Conservation (phyloP, 2,888 invertebrate genomes). For the Metellina segmentata region DNA sequence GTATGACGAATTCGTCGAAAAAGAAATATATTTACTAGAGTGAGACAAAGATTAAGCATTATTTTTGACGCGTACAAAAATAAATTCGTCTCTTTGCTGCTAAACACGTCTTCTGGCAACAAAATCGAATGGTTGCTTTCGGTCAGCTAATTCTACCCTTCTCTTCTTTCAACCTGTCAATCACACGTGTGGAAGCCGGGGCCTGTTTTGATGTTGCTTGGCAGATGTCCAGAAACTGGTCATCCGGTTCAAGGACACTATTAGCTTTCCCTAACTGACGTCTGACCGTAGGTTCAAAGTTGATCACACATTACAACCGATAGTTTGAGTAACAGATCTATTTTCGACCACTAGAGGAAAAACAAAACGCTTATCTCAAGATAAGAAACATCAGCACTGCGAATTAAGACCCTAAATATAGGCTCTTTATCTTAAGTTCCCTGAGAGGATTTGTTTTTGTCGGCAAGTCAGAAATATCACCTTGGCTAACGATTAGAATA, state of each 20-base stretch:
- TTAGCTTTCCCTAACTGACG: neutral
- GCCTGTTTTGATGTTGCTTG: constrained; percentile 21
- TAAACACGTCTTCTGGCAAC: neutral
- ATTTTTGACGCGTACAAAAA: too few species aligned
- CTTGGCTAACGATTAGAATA: too few species aligned
- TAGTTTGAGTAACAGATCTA: neutral
- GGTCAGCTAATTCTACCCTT: neutral
- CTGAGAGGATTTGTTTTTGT: neutral
- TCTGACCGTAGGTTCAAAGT: neutral
- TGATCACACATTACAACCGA: neutral
- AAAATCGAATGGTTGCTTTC: neutral
- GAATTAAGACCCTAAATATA: neutral
- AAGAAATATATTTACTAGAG: too few species aligned
- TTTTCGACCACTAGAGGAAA: neutral
- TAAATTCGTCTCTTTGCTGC: too few species aligned
- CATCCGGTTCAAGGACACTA: constrained; percentile 28
- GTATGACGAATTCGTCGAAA: too few species aligned
- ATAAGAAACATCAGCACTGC: neutral
- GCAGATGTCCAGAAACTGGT: constrained; percentile 12
- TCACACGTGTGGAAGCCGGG: constrained; percentile 12
- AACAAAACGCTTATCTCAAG: constrained; percentile 5
- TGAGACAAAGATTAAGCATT: too few species aligned
- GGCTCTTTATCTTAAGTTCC: neutral
- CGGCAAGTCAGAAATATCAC: too few species aligned
- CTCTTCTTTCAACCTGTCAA: constrained; percentile 1